Conservation (phyloP, 1,140 invertebrate genomes). For the Drosophila parabipectinata region DNA sequence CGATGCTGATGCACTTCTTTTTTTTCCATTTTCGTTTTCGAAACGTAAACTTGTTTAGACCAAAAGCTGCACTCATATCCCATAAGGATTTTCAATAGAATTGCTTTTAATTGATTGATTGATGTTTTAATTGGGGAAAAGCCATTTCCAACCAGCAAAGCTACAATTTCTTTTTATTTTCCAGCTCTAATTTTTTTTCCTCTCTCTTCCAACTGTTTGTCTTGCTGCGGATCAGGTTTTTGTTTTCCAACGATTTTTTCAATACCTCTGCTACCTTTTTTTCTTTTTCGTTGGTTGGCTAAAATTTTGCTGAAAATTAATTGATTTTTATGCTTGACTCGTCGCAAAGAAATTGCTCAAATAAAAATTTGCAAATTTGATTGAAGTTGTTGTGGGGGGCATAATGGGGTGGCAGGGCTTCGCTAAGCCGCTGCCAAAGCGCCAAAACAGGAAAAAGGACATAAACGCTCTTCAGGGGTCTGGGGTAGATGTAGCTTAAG, state of each 20-base stretch:
- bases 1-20: neutral
- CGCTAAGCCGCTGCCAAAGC: conserved; percentile 69
- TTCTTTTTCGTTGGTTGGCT: conserved; percentile 33
- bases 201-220: conserved; percentile 27
- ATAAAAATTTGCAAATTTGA: conserved; percentile 82
- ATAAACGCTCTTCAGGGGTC: conserved; percentile 18
- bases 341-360: conserved; percentile 78
- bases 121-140: conserved; percentile 82
- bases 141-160: conserved; percentile 52
- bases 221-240: conserved; percentile 50
- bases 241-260: conserved; percentile 35
- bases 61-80: conserved; percentile 65
- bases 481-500: conserved; percentile 31
- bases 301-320: conserved; percentile 80
- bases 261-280: conserved; percentile 40
- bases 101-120: conserved; percentile 82
- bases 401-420: neutral
- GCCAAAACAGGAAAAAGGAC: conserved; percentile 36
- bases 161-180: conserved; percentile 43
- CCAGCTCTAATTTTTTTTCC: conserved; percentile 24
- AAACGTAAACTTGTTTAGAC: conserved; percentile 67
- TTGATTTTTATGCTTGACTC: conserved; percentile 80
- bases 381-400: conserved; percentile 67
- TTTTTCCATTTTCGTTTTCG: conserved; percentile 6
- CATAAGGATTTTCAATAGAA: conserved; percentile 73